These are phyloP conservation scores for Drosophila nr. perissopoda DNA, from an alignment of 2,888 invertebrate species.

Conservation along the genomic window DNA sequence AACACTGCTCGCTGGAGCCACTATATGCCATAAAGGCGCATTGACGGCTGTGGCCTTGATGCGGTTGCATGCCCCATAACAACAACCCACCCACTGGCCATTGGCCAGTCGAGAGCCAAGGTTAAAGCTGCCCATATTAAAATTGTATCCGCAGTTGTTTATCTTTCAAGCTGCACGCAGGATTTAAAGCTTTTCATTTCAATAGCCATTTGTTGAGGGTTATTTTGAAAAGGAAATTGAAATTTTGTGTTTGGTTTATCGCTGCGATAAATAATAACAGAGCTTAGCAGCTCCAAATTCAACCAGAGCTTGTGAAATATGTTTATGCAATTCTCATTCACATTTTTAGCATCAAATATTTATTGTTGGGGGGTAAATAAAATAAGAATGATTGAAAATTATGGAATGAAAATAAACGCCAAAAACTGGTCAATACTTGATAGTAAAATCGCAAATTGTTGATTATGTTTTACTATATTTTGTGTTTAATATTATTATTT, in stretches of 20 bases:
- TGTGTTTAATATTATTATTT: too few relatives aligned
- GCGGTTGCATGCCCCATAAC: conserved; percentile 41
- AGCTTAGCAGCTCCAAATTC: conserved; percentile 3
- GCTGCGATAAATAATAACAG: conserved; percentile 44
- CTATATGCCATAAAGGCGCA: conserved; percentile 51
- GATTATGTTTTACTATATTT: neutral
- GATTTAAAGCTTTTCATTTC: conserved; percentile 32
- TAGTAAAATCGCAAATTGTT: neutral
- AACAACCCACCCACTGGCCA: neutral
- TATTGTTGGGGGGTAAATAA: neutral
- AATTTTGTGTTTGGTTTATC: conserved; percentile 30
- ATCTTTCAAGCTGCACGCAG: conserved; percentile 44
- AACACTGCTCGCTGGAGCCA: conserved; percentile 46
- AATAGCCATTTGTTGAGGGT: conserved; percentile 15
- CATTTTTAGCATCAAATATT: neutral
- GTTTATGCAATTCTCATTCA: neutral
- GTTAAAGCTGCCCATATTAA: conserved; percentile 76
- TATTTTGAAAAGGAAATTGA: conserved; percentile 45
- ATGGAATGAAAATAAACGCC: neutral
- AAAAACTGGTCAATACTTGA: conserved; percentile 9
- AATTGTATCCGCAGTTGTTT: conserved; percentile 64
- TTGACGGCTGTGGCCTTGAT: conserved; percentile 62
- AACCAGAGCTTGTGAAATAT: neutral
- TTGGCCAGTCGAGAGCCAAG: conserved; percentile 45
- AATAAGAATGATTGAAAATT: neutral